phyloP scores from a whole-genome alignment of 2,888 invertebrate species.

The Isotomurus palustris region DNA sequence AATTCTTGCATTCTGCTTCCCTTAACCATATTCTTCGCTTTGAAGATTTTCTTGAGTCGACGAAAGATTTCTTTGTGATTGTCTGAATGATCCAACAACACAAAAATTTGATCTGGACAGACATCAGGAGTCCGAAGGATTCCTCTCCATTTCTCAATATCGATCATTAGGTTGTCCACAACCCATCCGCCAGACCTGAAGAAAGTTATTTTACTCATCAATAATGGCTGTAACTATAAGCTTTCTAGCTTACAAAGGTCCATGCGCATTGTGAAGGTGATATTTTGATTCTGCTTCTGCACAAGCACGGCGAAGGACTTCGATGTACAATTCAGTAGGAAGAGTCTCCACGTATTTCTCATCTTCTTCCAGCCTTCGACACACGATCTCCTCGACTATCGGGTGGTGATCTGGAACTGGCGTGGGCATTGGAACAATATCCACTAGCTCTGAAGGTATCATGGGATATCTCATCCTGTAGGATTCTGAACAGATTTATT shows the following conservation, averaged over 20 bases:
- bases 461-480: conserved; percentile 32
- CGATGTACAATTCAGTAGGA: conserved; percentile 34
- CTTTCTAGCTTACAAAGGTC: conserved; percentile 27
- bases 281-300: conserved; percentile 26
- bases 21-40: conserved; percentile 2
- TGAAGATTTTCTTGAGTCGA: conserved; percentile 23
- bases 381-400: conserved; percentile 26
- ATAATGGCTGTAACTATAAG: neutral
- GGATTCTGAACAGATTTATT: conserved; percentile 20
- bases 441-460: conserved; percentile 35
- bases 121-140: conserved; percentile 30
- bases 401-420: conserved; percentile 33
- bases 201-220: neutral
- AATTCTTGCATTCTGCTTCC: neutral
- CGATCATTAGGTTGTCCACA: conserved; percentile 38
- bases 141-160: conserved; percentile 38
- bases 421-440: conserved; percentile 26
- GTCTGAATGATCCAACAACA: conserved; percentile 22
- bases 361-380: conserved; percentile 17
- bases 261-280: conserved; percentile 13
- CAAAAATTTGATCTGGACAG: conserved; percentile 37
- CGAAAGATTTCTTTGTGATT: conserved; percentile 19
- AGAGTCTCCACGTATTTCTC: conserved; percentile 22
- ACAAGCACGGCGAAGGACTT: conserved; percentile 28
- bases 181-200: conserved; percentile 39